Conservation (phyloP, 1,140 invertebrate species). For the Oryctes rhinoceros region DNA sequence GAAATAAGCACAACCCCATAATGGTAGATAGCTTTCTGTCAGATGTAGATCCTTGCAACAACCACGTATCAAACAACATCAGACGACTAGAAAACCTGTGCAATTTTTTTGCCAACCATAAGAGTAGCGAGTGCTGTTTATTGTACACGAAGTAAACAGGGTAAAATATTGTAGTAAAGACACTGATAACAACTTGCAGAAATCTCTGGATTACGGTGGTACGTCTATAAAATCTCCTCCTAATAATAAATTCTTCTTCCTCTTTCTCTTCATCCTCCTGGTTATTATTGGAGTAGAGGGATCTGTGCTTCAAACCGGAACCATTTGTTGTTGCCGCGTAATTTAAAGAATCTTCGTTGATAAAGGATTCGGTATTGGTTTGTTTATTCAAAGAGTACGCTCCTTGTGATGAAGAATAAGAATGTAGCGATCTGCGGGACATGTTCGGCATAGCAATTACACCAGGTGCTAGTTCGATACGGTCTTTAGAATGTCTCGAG, state of each 20-base stretch:
- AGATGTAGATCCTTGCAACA: slow-evolving; percentile 56
- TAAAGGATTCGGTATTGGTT: slow-evolving; percentile 52
- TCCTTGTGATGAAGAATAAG: slow-evolving; percentile 38
- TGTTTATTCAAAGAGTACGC: slow-evolving; percentile 50
- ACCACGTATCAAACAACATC: slow-evolving; percentile 63
- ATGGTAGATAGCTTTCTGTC: slow-evolving; percentile 50
- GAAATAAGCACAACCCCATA: slow-evolving; percentile 61
- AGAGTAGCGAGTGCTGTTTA: slow-evolving; percentile 41
- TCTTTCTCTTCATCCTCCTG: not conserved
- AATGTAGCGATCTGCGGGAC: slow-evolving; percentile 70
- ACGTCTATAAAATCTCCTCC: not conserved
- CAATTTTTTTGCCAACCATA: slow-evolving; percentile 45
- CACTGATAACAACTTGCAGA: slow-evolving; percentile 31
- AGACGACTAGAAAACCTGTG: slow-evolving; percentile 55
- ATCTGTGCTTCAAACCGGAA: not conserved
- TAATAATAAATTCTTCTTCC: slow-evolving; percentile 3
- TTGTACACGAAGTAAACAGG: slow-evolving; percentile 29
- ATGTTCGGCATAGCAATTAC: slow-evolving; percentile 83
- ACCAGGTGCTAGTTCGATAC: slow-evolving; percentile 78
- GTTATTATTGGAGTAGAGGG: not conserved
- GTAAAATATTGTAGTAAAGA: slow-evolving; percentile 42
- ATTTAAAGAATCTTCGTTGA: not conserved
- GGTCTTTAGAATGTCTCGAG: slow-evolving; percentile 75
- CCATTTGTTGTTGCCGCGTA: not conserved
- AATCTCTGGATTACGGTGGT: not conserved